These are phyloP conservation scores for Megathymus violae DNA, from an alignment of 1,140 invertebrate genomes.

Conservation along the genomic window DNA sequence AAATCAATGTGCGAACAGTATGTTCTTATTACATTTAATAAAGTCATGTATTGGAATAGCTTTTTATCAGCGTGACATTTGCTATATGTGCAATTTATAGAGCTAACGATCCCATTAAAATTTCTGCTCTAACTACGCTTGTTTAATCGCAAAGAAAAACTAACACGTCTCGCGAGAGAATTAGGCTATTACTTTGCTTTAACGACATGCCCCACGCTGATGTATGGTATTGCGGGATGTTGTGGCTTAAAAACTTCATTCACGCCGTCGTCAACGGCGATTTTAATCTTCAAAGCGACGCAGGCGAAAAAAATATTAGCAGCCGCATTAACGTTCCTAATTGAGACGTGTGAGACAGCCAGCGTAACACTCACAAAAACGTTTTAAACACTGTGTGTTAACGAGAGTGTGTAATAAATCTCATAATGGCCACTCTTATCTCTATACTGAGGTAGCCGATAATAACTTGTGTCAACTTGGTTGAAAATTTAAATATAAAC, in stretches of 20 bases:
- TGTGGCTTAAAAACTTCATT: constrained; percentile 25
- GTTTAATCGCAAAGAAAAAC: constrained; percentile 35
- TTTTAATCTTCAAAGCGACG: constrained; percentile 43
- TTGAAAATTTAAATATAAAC: constrained; percentile 76
- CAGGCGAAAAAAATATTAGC: constrained; percentile 55
- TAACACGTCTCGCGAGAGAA: constrained; percentile 17
- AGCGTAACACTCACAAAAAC: constrained; percentile 58
- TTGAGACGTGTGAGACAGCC: constrained; percentile 66
- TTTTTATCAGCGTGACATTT: constrained; percentile 26
- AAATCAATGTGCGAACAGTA: constrained; percentile 23
- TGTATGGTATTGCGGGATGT: constrained; percentile 19
- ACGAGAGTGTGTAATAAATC: constrained; percentile 74
- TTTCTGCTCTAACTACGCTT: constrained; percentile 30
- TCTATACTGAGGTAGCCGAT: constrained; percentile 69
- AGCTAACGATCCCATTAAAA: constrained; percentile 33
- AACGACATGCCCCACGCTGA: constrained; percentile 18
- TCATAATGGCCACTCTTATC: constrained; percentile 70
- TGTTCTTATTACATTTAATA: constrained; percentile 12
- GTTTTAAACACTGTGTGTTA: constrained; percentile 63
- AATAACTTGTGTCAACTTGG: constrained; percentile 63
- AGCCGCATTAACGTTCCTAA: constrained; percentile 64
- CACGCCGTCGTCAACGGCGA: constrained; percentile 24
- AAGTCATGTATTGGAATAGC: constrained; percentile 23
- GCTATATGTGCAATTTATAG: constrained; percentile 32
- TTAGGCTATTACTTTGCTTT: constrained; percentile 31